Conservation (phyloP, 2,888 invertebrate genomes). For the Epinotia bilunana region DNA sequence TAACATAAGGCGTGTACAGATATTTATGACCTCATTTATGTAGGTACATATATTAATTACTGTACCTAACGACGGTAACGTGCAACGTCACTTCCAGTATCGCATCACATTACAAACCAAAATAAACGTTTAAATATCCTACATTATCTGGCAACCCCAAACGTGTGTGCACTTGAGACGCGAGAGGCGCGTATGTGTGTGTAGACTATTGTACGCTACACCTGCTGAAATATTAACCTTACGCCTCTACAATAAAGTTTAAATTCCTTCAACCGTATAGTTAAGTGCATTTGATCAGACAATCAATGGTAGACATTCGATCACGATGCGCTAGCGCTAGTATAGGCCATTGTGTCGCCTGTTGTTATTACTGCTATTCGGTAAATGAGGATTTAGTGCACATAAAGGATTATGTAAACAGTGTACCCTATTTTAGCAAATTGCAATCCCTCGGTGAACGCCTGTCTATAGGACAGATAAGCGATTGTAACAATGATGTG, state of each 20-base stretch:
- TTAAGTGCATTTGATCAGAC: slow-evolving; percentile 25
- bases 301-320: slow-evolving; percentile 32
- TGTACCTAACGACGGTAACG: too few species aligned
- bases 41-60: too few species aligned
- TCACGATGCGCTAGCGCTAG: slow-evolving; percentile 13
- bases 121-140: slow-evolving; percentile 19
- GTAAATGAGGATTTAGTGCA: slow-evolving; percentile 14
- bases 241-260: background rate
- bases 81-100: background rate
- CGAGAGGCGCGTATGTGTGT: slow-evolving; percentile 21
- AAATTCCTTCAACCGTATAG: background rate
- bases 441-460: slow-evolving; percentile 15
- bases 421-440: slow-evolving; percentile 25
- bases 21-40: too few species aligned
- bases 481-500: background rate
- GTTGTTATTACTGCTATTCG: background rate
- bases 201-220: slow-evolving; percentile 12
- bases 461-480: background rate
- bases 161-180: slow-evolving; percentile 25
- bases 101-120: slow-evolving; percentile 17
- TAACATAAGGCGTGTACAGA: too few species aligned
- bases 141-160: slow-evolving; percentile 21
- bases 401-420: slow-evolving; percentile 21
- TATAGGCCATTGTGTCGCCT: slow-evolving; percentile 16
- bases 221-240: slow-evolving; percentile 23